A percentile compares a stretch with the other conserved stretches of the same genome.
phyloP scores from a whole-genome alignment of 1,140 invertebrate genomes.

The honey bee (Apis mellifera) region Amel_HAv3.1 CM009935.2:3463501-3464000 shows the following conservation, averaged over 20 bases:
- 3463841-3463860: conserved; percentile 64
- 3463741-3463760: conserved; percentile 55
- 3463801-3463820: conserved; percentile 50
- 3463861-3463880: conserved; percentile 42
- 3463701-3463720: conserved; percentile 63
- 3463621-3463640: conserved; percentile 21
- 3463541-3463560: no score
- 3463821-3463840: conserved; percentile 52
- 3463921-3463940: conserved; percentile 34
- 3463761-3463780: conserved; percentile 62
- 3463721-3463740: conserved; percentile 55
- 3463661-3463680: no score
- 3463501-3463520: not conserved
- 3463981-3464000: conserved; percentile 6
- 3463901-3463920: not conserved
- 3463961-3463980: not conserved
- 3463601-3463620: conserved; percentile 21
- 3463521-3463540: no score
- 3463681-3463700: conserved; percentile 12
- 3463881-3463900: conserved; percentile 27
- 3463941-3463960: conserved; percentile 11
- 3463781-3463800: conserved; percentile 59
- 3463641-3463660: conserved; percentile 55
- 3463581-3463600: not conserved
- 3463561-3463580: not conserved